phyloP scores from a whole-genome alignment of 1,140 invertebrate genomes.

The Microplitis mediator region DNA sequence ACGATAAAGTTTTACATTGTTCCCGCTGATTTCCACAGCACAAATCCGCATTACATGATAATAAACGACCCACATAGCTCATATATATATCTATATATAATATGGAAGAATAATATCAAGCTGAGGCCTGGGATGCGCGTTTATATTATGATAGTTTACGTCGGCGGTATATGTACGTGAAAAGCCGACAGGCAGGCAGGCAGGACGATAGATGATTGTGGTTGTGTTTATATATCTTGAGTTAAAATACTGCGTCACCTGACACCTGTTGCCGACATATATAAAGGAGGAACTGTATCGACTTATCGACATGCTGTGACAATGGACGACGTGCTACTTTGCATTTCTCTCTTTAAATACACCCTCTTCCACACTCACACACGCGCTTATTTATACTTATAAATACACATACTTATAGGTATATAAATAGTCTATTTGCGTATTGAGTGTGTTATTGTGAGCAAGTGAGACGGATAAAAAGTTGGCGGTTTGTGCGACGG shows the following conservation, averaged over 20 bases:
- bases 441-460: neutral
- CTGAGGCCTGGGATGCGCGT: neutral
- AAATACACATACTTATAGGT: too few relatives aligned
- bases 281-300: conserved; percentile 26
- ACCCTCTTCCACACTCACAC: neutral
- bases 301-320: conserved; percentile 32
- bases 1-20: neutral
- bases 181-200: conserved; percentile 7
- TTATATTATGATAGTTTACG: conserved; percentile 4
- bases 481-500: neutral
- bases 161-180: neutral
- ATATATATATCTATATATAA: neutral
- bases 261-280: conserved; percentile 32
- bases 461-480: neutral
- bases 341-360: conserved; percentile 2
- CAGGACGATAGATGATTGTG: neutral
- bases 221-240: conserved; percentile 26
- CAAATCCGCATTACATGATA: conserved; percentile 11
- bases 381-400: neutral
- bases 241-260: conserved; percentile 26
- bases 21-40: neutral
- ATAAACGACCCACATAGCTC: conserved; percentile 10
- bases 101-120: neutral
- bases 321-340: conserved; percentile 27
- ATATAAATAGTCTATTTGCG: neutral